Base-by-base conservation (phyloP, 2,113 vertebrate species). In the Loxodonta africana region DNA sequence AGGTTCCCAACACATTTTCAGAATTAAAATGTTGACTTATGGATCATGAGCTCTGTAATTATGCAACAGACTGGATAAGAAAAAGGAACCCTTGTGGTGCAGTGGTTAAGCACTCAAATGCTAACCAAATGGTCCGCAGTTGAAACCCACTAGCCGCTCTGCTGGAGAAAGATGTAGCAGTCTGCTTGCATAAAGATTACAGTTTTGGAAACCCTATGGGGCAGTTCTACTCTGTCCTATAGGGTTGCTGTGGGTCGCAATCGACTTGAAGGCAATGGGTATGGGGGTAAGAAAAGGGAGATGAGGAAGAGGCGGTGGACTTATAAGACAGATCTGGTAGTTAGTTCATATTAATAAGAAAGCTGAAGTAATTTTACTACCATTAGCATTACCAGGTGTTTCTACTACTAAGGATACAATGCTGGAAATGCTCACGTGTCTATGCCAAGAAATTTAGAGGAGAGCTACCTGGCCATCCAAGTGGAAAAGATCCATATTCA, bases 1-100 rank as follows among this genome's bases (percentile, higher is more conserved):
- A 95, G 18, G 26, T 88, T 73, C 87, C 65, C 57, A 71, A 25
- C n/a, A 73, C 44, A 91, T 28, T 73, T 96, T 82, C 63, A 53
- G 60, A 86, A 85, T 85, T 87, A 60, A 82, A 90, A 80, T 86
- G n/a, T 57, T 60, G 67, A 33, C 37, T 86, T 41, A 46, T 18
- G 17, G 57, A 46, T 11, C 2, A 8, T 41, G 10, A 41, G 53
- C 46, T 53, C 69, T 62, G 11, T 62, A 46, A 26, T 33, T 78
- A n/a, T 23, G 41, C 30, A 48, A 30, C 51, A 6, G 17, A 5
- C 73, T 10, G 17, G 4, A 6, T 23, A 74, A 41, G 33, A 74
- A 74, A 23, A 11, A 74, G 73, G 21, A 62, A 4, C 20, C n/a
- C n/a, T 12, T n/a, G 21, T 37, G 1, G 51, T 33, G 8, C 21